These are phyloP conservation scores for Ailurus styani DNA, from an alignment of 2,113 vertebrate genomes.

Conservation along the genomic window DNA sequence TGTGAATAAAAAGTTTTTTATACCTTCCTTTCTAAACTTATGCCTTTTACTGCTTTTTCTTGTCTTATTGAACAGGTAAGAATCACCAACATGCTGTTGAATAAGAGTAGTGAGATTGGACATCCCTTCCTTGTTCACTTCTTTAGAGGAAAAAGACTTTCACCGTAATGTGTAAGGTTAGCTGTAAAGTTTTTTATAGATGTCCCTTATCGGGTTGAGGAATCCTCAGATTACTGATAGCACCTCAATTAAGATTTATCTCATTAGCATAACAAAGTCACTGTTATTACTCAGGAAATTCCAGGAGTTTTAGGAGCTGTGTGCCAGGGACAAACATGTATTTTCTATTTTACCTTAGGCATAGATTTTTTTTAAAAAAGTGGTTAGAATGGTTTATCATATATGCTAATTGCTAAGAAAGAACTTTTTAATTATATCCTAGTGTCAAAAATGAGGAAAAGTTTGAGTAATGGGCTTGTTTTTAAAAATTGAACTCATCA, in stretches of 20 bases:
- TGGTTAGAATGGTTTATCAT: background rate
- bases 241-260: background rate
- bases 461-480: background rate
- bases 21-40: background rate
- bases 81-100: background rate
- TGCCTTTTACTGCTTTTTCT: background rate
- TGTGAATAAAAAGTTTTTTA: background rate
- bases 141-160: background rate
- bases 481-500: background rate
- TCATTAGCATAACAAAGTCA: background rate
- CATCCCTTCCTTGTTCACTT: background rate
- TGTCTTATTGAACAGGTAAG: background rate
- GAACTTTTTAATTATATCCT: background rate
- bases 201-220: background rate
- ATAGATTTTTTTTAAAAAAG: background rate
- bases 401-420: background rate
- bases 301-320: background rate
- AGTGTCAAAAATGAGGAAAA: background rate
- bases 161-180: background rate
- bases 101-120: background rate
- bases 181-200: background rate
- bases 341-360: background rate
- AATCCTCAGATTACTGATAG: background rate
- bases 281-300: background rate
- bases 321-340: background rate